A percentile compares a stretch with the other conserved stretches of the same genome.
phyloP scores from a whole-genome alignment of 2,888 invertebrate genomes.

The Napeogenes sylphis region DNA sequence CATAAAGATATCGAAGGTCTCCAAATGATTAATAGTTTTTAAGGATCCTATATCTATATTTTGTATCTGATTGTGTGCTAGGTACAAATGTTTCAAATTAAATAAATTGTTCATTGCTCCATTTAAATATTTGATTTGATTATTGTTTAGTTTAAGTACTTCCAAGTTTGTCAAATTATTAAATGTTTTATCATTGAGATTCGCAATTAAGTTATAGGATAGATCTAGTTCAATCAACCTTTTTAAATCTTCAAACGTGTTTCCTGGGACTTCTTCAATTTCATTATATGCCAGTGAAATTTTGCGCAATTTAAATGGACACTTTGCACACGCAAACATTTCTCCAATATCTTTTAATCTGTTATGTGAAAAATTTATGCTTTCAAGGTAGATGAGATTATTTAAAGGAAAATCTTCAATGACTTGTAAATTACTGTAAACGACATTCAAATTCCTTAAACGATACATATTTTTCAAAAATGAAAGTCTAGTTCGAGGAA shows the following conservation, averaged over 20 bases:
- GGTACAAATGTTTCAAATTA: conserved; percentile 56
- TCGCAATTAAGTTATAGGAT: conserved; percentile 51
- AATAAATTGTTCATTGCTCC: conserved; percentile 60
- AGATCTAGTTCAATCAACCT: conserved; percentile 58
- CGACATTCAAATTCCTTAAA: conserved; percentile 46
- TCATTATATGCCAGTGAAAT: conserved; percentile 51
- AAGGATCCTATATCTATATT: conserved; percentile 54
- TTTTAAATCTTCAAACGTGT: conserved; percentile 50
- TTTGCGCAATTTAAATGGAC: conserved; percentile 47
- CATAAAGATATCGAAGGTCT: conserved; percentile 62
- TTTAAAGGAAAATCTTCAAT: conserved; percentile 50
- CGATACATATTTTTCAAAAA: conserved; percentile 50
- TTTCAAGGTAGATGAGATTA: conserved; percentile 45
- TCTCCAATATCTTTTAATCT: conserved; percentile 44
- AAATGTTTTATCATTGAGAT: conserved; percentile 57
- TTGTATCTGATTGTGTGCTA: conserved; percentile 54
- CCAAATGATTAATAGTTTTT: conserved; percentile 57
- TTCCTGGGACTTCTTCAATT: conserved; percentile 45
- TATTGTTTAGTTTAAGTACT: conserved; percentile 53
- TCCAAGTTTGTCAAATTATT: conserved; percentile 52
- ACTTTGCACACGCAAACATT: conserved; percentile 50
- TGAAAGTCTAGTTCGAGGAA: conserved; percentile 45
- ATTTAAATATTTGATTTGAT: conserved; percentile 57
- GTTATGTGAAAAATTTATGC: conserved; percentile 55
- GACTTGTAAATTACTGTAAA: conserved; percentile 43